Base-by-base conservation (phyloP, 2,888 invertebrate species). In the Standfussiana lucernea region DNA sequence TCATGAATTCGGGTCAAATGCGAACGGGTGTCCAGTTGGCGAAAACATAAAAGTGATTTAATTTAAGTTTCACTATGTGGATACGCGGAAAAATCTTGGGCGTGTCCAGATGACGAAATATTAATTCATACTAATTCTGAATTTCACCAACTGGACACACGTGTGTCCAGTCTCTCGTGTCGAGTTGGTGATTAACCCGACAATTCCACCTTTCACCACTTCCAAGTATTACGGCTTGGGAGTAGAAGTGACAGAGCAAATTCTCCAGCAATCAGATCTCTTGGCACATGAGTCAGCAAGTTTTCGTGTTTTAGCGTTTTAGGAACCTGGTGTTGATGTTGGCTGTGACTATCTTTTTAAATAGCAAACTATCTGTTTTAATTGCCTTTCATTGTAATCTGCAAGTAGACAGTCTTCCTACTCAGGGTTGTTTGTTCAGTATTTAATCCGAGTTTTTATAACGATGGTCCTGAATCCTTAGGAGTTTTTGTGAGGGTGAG, bases 371-470 rank as follows among this genome's bases (percentile, higher is more conserved):
- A 53, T 53, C 53, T 37, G 56, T 45, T 32, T 47, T 73, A 24
- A 32, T 75, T 45, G 42, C 15, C 24, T 21, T 62, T 53, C 5
- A 28, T 42, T 24, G 42, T 62, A 21, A 53, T 53, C 40, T 64
- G n/a, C 1, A 77, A 28, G 24, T 42, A 40, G 28, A 28, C 37
- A 61, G 32, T 50, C n/a, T 37, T 61, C 32, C 7, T 40, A 50
- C 11, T 40, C n/a, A 61, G 50, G 11, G 40, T 42, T 21, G 40
- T 76, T 76, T 28, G 28, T 47, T 72, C 37, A 15, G 21, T 35
- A 21, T 28, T 24, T 47, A 68, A 71, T 71, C 40, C 4, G 11
- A 18, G 18, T 71, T 72, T 35, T 68, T 37, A 50, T 32, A 40
- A 50, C 7, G 40, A 3, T 47, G 6, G 28, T 68, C 4, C 11